Base-by-base conservation (phyloP, 2,888 invertebrate species). In the Heliconius cydno region DNA sequence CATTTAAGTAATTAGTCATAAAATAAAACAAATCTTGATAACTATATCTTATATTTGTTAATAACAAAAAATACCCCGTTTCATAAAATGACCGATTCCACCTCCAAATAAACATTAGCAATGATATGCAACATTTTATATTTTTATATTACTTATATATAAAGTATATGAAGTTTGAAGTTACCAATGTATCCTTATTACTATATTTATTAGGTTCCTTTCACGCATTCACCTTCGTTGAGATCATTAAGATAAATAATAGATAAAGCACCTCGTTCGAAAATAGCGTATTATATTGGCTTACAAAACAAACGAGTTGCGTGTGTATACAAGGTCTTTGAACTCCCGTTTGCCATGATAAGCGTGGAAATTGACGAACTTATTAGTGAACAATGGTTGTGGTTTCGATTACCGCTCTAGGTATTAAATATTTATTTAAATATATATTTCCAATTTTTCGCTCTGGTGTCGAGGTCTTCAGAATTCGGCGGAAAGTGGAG, bases 251-350 rank as follows among this genome's bases (percentile, higher is more conserved):
- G 79, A 80, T 81, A 81, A 81, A 60, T 79, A 70, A 78, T 68
- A 81, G 81, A 80, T 81, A 74, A 81, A 81, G 28, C 68, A 80
- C 81, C 76, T 80, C 78, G 73, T 72, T 76, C 57, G 66, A 70
- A 79, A 73, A 79, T 77, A 78, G 65, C 75, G 52, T 77, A 66
- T 52, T 75, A 76, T 81, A 81, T 80, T 81, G 46, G 76, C 81
- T 80, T 78, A 75, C 80, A 80, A 80, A 81, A 80, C 80, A 81
- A 84, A 85, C 81, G 81, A 80, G 83, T 82, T 82, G 84, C 82
- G 79, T 78, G 75, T 80, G 79, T 41, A 80, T 41, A 78, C 83
- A 83, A 85, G 84, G 84, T 85, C 81, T 75, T 83, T 85, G 85
- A 86, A 85, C 86, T 83, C 76, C 81, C 79, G 79, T 57, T 52